These are phyloP conservation scores for Pogonognathellus flavescens DNA, from an alignment of 1,140 invertebrate genomes.

Conservation along the genomic window DNA sequence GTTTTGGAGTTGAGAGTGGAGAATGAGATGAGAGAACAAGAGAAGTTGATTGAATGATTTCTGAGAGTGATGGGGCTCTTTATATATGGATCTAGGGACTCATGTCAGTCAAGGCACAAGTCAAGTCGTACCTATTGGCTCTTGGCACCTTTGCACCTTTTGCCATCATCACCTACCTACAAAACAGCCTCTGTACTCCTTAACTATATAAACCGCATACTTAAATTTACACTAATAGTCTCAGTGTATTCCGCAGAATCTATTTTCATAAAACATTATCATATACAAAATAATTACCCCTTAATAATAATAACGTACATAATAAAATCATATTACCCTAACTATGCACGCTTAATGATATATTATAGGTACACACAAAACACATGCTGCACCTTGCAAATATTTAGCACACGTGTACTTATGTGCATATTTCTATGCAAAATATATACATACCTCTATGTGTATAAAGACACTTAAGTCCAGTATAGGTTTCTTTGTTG, in stretches of 20 bases:
- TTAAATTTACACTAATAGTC: background rate
- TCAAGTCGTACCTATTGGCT: slow-evolving; percentile 28
- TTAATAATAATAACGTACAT: background rate
- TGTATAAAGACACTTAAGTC: too few relatives aligned
- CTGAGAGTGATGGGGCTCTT: slow-evolving; percentile 19
- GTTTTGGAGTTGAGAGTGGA: slow-evolving; percentile 23
- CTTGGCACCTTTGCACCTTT: slow-evolving; percentile 25
- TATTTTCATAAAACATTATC: too few relatives aligned
- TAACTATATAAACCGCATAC: background rate
- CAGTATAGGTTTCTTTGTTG: too few relatives aligned
- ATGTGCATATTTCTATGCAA: too few relatives aligned
- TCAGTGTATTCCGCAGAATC: background rate
- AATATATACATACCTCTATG: too few relatives aligned
- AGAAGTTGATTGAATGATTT: slow-evolving; percentile 44
- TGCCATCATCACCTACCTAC: background rate
- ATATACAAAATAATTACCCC: background rate
- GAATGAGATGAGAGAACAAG: slow-evolving; percentile 46
- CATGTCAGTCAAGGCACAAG: slow-evolving; percentile 25
- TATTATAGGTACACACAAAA: too few relatives aligned
- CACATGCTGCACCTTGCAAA: too few relatives aligned
- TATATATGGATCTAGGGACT: slow-evolving; percentile 43
- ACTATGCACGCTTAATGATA: too few relatives aligned
- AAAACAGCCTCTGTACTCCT: background rate
- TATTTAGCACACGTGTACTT: too few relatives aligned
- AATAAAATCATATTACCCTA: too few relatives aligned